Evolutionary conservation across 1,140 invertebrate genomes (phyloP), one percentile per base, ranked within the genome.

Genomic region (Hypothenemus hampei): DNA sequence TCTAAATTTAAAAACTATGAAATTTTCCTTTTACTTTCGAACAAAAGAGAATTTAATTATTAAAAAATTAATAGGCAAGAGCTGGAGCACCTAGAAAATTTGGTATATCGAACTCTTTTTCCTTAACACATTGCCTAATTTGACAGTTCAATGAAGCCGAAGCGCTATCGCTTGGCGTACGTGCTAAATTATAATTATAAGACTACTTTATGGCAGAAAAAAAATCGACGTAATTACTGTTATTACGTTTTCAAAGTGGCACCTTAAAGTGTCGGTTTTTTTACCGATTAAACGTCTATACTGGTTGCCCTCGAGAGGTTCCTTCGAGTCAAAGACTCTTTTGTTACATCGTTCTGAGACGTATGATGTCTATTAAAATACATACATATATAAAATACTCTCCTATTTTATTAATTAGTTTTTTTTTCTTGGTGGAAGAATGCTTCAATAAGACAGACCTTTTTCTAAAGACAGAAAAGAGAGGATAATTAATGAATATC

Each of bases 401-500:
- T n/a, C n/a, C n/a, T n/a, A n/a, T n/a, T n/a, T n/a, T n/a, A n/a
- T n/a, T n/a, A n/a, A n/a, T n/a, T n/a, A n/a, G n/a, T n/a, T n/a
- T n/a, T n/a, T n/a, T n/a, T n/a, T n/a, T n/a, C n/a, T n/a, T n/a
- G n/a, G n/a, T n/a, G n/a, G n/a, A n/a, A n/a, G n/a, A n/a, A n/a
- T n/a, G n/a, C n/a, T n/a, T n/a, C n/a, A n/a, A n/a, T n/a, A n/a
- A n/a, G n/a, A n/a, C n/a, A n/a, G n/a, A n/a, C 35, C 5, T 26
- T 33, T 49, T 49, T 49, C 36, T 39, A 49, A 37, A n/a, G 48
- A 41, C 48, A 39, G 18, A 41, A 8, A 33, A 39, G 41, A 41
- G 48, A 51, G n/a, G n/a, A n/a, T 51, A 51, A 51, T 51, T 51
- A 51, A 43, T 51, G 26, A n/a, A 51, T 26, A 51, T 51, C 48